Evolutionary conservation across 2,888 invertebrate genomes (phyloP).

Genomic region (Argyra leucocephala): DNA sequence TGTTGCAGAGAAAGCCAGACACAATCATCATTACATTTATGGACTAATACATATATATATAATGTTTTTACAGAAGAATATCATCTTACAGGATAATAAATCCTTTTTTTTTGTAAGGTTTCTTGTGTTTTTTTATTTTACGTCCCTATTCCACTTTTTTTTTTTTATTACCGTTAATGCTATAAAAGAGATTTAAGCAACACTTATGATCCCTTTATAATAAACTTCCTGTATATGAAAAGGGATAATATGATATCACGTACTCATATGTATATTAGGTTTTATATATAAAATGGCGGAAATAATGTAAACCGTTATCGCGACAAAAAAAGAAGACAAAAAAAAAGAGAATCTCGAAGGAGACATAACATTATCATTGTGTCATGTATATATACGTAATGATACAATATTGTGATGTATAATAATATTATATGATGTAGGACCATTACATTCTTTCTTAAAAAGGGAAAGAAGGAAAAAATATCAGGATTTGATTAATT

Average conservation of each 20-base stretch:
- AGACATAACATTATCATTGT: neutral
- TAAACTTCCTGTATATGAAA: neutral
- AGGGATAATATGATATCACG: neutral
- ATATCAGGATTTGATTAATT: constrained; percentile 2
- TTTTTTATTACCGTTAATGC: neutral
- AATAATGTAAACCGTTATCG: neutral
- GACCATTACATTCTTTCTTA: neutral
- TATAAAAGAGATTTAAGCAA: neutral
- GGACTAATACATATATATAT: no score
- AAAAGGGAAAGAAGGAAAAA: no score
- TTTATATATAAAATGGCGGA: neutral
- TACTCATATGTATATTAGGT: no score
- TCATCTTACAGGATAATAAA: neutral
- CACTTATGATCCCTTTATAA: constrained; percentile 3
- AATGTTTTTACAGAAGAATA: neutral
- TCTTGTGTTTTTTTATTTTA: neutral
- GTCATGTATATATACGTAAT: neutral
- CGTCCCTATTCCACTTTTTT: neutral
- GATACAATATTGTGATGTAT: neutral
- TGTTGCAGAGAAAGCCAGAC: no score
- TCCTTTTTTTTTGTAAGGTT: neutral
- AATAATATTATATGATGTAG: neutral
- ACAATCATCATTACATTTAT: no score
- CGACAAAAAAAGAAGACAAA: neutral
- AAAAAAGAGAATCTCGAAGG: neutral